These are phyloP conservation scores for Lordiphosa clarofinis DNA, from an alignment of 1,140 invertebrate genomes.

Conservation along the genomic window DNA sequence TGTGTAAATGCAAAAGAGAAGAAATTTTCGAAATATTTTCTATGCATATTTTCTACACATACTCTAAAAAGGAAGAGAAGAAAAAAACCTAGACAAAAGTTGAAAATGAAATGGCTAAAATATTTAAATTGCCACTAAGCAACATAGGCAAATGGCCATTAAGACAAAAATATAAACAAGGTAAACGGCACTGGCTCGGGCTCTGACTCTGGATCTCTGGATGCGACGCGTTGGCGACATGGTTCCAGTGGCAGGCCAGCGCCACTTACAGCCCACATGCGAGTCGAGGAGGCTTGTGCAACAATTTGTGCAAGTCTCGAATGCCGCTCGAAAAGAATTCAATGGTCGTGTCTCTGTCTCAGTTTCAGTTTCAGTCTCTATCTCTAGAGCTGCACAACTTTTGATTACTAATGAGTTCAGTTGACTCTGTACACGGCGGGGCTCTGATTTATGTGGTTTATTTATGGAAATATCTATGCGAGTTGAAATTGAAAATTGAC, in stretches of 20 bases:
- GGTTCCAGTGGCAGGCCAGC: slow-evolving; percentile 44
- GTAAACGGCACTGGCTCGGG: slow-evolving; percentile 20
- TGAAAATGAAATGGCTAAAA: slow-evolving; percentile 66
- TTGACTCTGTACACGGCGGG: slow-evolving; percentile 26
- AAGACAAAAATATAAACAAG: slow-evolving; percentile 63
- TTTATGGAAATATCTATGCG: slow-evolving; percentile 74
- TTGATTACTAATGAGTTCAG: slow-evolving; percentile 71
- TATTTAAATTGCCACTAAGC: slow-evolving; percentile 68
- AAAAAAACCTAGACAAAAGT: slow-evolving; percentile 6
- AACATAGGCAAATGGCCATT: slow-evolving; percentile 59
- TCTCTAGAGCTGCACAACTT: slow-evolving; percentile 48
- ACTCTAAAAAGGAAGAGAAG: slow-evolving; percentile 2
- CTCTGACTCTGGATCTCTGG: slow-evolving; percentile 2
- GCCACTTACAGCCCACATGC: slow-evolving; percentile 48
- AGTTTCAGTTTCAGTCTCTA: slow-evolving; percentile 4
- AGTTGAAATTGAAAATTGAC: slow-evolving; percentile 70
- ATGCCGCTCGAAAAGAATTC: slow-evolving; percentile 46
- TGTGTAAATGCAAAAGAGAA: slow-evolving; percentile 53
- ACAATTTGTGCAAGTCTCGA: slow-evolving; percentile 55
- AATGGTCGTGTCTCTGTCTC: slow-evolving; percentile 27
- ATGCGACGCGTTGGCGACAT: slow-evolving; percentile 54
- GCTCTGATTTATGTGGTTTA: slow-evolving; percentile 74
- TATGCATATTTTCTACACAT: too few species aligned
- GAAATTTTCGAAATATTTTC: slow-evolving; percentile 55
- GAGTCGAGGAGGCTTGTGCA: slow-evolving; percentile 44